Evolutionary conservation across 1,140 invertebrate species (phyloP).

Genomic region (Achroia grisella): DNA sequence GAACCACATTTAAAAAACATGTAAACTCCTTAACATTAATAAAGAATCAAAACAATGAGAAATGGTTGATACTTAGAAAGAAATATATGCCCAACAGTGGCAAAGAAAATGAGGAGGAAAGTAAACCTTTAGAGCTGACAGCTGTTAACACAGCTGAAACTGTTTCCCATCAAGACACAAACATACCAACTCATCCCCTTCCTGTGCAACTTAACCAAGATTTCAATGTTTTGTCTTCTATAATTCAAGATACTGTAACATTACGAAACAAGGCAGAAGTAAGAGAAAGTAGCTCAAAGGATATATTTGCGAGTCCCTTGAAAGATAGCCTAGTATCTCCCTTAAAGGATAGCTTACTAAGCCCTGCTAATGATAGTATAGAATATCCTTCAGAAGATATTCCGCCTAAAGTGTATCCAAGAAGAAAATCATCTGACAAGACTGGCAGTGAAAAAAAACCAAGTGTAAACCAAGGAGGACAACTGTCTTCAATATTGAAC

Average conservation of each 20-base stretch:
- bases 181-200: slow-evolving; percentile 77
- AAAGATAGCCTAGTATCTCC: too few species aligned
- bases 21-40: slow-evolving; percentile 92
- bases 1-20: slow-evolving; percentile 91
- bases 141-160: slow-evolving; percentile 11
- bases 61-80: slow-evolving; percentile 87
- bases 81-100: slow-evolving; percentile 74
- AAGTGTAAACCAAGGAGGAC: slow-evolving; percentile 20
- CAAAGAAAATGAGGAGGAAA: slow-evolving; percentile 40
- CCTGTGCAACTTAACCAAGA: slow-evolving; percentile 71
- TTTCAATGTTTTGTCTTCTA: slow-evolving; percentile 43
- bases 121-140: slow-evolving; percentile 40
- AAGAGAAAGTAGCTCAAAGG: not conserved
- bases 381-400: slow-evolving; percentile 25
- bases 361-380: too few species aligned
- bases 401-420: slow-evolving; percentile 53
- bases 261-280: not conserved
- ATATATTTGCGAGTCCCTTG: too few species aligned
- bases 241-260: slow-evolving; percentile 35
- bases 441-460: slow-evolving; percentile 29
- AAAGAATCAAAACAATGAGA: slow-evolving; percentile 86
- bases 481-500: slow-evolving; percentile 28
- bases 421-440: slow-evolving; percentile 49
- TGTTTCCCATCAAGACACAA: slow-evolving; percentile 62
- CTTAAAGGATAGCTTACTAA: too few species aligned